Evolutionary conservation across 2,113 vertebrate genomes (phyloP), one percentile per base, ranked within the genome.

Genomic region (Anolis sagrei): DNA sequence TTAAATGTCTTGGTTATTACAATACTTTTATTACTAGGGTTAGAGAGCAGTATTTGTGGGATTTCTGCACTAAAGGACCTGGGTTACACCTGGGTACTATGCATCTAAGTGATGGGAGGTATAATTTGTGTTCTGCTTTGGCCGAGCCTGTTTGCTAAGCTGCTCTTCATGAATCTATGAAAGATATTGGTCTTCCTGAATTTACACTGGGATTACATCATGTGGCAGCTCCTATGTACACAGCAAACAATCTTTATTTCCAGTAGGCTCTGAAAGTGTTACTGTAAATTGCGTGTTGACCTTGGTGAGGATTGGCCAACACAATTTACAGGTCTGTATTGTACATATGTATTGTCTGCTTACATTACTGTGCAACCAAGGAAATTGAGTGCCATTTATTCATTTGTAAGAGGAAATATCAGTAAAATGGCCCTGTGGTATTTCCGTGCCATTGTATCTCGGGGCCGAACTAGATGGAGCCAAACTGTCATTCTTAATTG

Each of bases 191-290:
- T 51, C 44, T 49, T 36, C 10, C 74, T 18, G 13, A 61, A 76
- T 68, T 29, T 34, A 61, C 44, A 49, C 44, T 77, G 44, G 68
- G 44, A n/a, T 77, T 64, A 49, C 27, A 75, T 11, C 18, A 54
- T 10, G 34, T 49, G 7, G 21, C 44, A 82, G 44, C 44, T 70
- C 2, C 14, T 69, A 49, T 81, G 79, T 68, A 49, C 82, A 84
- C 44, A 84, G 61, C 62, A 84, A 84, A 77, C 44, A 84, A 68
- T 21, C 27, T 2, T 49, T 76, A 75, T 83, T 58, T 83, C 72
- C 29, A 23, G 27, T 2, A 64, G n/a, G 7, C 29, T 84, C 32
- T 29, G 32, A 21, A 83, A 83, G 18, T 49, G 58, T 29, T 83
- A 64, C 61, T 83, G 70, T 51, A 81, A 70, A 70, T 48, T 76